Percentiles rank a stretch among this genome's conserved stretches.
phyloP scores from a whole-genome alignment of 2,888 invertebrate genomes.

The Cosmia pyralina region DNA sequence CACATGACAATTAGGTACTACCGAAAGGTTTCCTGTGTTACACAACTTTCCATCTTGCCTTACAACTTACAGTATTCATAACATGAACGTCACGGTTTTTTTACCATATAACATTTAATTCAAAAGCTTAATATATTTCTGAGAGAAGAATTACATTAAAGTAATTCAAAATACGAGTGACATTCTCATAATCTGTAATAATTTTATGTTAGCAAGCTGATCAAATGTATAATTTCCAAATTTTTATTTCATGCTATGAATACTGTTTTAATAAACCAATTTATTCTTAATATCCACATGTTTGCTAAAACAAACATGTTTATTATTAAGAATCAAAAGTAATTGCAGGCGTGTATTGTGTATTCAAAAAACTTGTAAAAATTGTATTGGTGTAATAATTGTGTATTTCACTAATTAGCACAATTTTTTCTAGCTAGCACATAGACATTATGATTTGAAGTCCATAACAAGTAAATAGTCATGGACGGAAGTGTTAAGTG shows the following conservation, averaged over 20 bases:
- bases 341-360: slow-evolving; percentile 14
- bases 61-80: slow-evolving; percentile 69
- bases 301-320: slow-evolving; percentile 42
- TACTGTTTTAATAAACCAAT: slow-evolving; percentile 63
- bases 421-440: slow-evolving; percentile 79
- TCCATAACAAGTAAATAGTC: slow-evolving; percentile 73
- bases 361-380: slow-evolving; percentile 18
- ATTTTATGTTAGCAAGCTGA: too few relatives aligned
- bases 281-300: slow-evolving; percentile 47
- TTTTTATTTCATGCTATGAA: slow-evolving; percentile 74
- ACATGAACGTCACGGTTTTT: slow-evolving; percentile 65
- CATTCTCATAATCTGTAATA: background rate
- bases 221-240: background rate
- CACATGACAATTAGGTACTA: slow-evolving; percentile 17
- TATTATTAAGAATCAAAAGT: slow-evolving; percentile 42
- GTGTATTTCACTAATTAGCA: slow-evolving; percentile 59
- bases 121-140: background rate
- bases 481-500: slow-evolving; percentile 87
- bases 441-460: slow-evolving; percentile 66
- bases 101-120: background rate
- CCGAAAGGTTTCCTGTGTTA: slow-evolving; percentile 64
- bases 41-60: slow-evolving; percentile 47
- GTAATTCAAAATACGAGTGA: too few relatives aligned
- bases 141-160: too few relatives aligned
- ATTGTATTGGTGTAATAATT: slow-evolving; percentile 29